Base-by-base conservation (phyloP, 1,140 invertebrate genomes). In the Drosophila setifemur region DNA sequence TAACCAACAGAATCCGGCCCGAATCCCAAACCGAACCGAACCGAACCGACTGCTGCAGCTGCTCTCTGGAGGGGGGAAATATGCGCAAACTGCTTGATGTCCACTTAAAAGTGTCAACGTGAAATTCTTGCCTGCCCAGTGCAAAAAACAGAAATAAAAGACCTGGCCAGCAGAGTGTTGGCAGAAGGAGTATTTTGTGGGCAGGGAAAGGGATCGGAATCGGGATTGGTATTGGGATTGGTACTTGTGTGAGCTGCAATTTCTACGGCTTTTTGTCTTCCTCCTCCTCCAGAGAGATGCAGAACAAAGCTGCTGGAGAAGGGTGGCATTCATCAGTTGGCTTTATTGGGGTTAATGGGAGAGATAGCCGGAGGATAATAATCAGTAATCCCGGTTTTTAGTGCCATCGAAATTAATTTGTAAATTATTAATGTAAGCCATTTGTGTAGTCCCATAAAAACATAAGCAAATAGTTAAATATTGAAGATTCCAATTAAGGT, bases 41-140 rank as follows among this genome's bases (percentile, higher is more conserved):
- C 45, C 25, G 40, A 53, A 45, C 28, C 49, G 18, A 44, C 47
- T 40, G 52, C 39, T 50, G 63, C 53, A 50, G 60, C 74, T 78
- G 74, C 69, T 72, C 55, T 61, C 21, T 31, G 35, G 39, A n/a
- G 21, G 39, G 47, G 53, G 61, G 35, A 83, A 76, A 86, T 85
- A 85, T 85, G 75, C 81, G 81, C 81, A 86, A 85, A 85, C 81
- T 81, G 81, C 81, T 85, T 85, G 81, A 85, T 85, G 81, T 85
- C 81, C 81, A 85, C 81, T 86, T 86, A 86, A 86, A 86, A 86
- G 82, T 86, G 81, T 86, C 81, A 86, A 86, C 81, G 81, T 86
- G 42, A 86, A 86, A 86, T 86, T 86, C 81, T 81, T 86, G 76
- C 57, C 70, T 73, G 77, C 57, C 53, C 74, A 74, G 55, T 21